These are phyloP conservation scores for Caradrina clavipalpis DNA, from an alignment of 2,888 invertebrate genomes.

Conservation along the genomic window DNA sequence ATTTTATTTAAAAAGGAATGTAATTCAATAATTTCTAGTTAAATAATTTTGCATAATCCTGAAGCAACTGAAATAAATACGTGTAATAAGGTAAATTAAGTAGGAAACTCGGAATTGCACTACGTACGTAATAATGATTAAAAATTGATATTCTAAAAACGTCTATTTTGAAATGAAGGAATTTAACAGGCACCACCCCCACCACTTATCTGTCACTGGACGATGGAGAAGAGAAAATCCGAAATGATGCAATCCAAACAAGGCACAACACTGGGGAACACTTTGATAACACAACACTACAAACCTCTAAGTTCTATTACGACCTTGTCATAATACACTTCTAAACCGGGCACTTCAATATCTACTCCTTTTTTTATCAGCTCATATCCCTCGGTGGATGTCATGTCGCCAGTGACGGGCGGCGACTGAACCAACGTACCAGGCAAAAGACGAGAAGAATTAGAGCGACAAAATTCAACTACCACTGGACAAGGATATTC, in stretches of 20 bases:
- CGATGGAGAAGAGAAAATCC: constrained; percentile 30
- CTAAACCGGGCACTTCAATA: constrained; percentile 89
- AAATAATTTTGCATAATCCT: not conserved
- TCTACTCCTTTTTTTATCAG: constrained; percentile 88
- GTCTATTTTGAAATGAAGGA: not conserved
- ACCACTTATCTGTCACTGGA: constrained; percentile 53
- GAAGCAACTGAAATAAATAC: not conserved
- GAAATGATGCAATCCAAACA: constrained; percentile 42
- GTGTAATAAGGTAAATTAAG: constrained; percentile 40
- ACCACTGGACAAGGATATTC: constrained; percentile 87
- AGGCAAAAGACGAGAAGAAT: constrained; percentile 85
- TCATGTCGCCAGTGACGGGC: constrained; percentile 83
- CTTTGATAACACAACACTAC: constrained; percentile 68
- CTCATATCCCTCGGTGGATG: constrained; percentile 89
- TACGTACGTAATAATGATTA: not conserved
- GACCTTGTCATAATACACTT: constrained; percentile 91
- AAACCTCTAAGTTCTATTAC: constrained; percentile 91
- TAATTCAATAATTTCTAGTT: not conserved
- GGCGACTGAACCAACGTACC: constrained; percentile 75
- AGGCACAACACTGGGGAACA: constrained; percentile 54
- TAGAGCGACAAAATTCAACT: constrained; percentile 89
- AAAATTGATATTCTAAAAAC: not conserved
- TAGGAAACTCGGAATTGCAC: constrained; percentile 14
- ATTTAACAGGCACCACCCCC: constrained; percentile 15
- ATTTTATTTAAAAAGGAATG: not conserved